Evolutionary conservation across 1,140 invertebrate genomes (phyloP), one percentile per base, ranked within the genome.

Genomic region (Drosophila nannoptera): DNA sequence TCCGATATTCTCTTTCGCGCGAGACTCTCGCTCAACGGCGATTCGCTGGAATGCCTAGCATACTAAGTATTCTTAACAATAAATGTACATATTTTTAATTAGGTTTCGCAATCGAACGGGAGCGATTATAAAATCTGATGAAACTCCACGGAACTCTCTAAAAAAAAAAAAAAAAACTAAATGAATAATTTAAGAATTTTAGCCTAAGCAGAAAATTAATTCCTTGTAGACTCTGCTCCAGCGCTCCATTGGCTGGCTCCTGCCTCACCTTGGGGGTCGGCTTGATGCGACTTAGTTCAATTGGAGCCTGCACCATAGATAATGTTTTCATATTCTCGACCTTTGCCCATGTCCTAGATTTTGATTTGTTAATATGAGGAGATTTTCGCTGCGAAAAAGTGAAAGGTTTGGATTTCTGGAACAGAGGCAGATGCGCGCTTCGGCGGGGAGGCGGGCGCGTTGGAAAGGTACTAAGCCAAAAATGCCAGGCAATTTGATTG

Each of bases 401-500:
- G 12, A 35, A 50, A 16, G 32, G 14, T 35, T 50, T 4, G 32
- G 16, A 59, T 35, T n/a, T 12, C 12, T 32, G 32, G 45, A 65
- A 58, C 5, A 29, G 36, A 40, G 14, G 11, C 12, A 4, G 29
- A 36, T 36, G 12, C 14, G 7, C 33, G 16, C n/a, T 4, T 6
- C 4, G 7, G n/a, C 29, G 14, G 32, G 32, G 33, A 45, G 7
- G 29, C n/a, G 36, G 36, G 7, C 42, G 40, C 59, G 50, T 32
- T 29, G 7, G 62, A 36, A n/a, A 31, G 45, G 36, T 64, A 56
- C 31, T 38, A 56, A 64, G 61, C 67, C 53, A 56, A 56, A 64
- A 71, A 59, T 65, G 69, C 49, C 69, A 78, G 62, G 59, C 80
- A 74, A 76, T 76, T 84, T 83, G 80, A 83, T 83, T 84, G 80